Evolutionary conservation across 2,113 vertebrate genomes (phyloP).

Genomic region (Melanostigma gelatinosum): DNA sequence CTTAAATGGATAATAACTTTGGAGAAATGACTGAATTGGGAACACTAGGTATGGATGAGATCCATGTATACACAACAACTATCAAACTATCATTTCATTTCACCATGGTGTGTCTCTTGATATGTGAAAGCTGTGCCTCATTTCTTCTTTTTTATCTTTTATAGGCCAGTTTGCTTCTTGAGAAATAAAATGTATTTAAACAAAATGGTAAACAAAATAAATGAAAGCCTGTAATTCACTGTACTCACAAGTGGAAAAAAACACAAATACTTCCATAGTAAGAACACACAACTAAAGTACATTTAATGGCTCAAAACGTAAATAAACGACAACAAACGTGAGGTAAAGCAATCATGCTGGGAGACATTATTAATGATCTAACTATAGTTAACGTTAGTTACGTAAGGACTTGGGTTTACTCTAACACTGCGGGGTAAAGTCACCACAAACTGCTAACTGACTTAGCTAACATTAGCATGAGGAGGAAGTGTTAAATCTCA

Average conservation of each 20-base stretch:
- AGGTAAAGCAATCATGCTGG: neutral
- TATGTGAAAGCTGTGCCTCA: neutral
- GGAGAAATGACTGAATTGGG: neutral
- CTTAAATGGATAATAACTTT: neutral
- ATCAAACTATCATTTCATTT: neutral
- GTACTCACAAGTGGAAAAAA: neutral
- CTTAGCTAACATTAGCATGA: conserved; percentile 26
- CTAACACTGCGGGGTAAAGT: neutral
- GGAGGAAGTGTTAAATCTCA: neutral
- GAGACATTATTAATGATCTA: neutral
- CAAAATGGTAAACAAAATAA: neutral
- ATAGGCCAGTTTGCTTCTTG: neutral
- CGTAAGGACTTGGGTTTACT: neutral
- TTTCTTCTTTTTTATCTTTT: neutral
- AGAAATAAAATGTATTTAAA: neutral
- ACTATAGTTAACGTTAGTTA: no score
- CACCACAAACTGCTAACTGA: conserved; percentile 33
- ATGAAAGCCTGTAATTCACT: neutral
- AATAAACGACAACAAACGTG: neutral
- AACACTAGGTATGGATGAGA: neutral
- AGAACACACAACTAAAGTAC: neutral
- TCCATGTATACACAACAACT: neutral
- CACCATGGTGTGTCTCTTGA: neutral
- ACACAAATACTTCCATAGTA: neutral
- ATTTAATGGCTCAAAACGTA: neutral